Percentiles rank a stretch among this genome's conserved stretches.
Evolutionary conservation across 2,888 invertebrate genomes (phyloP).

Genomic region (Hydroisotoma schaefferi): DNA sequence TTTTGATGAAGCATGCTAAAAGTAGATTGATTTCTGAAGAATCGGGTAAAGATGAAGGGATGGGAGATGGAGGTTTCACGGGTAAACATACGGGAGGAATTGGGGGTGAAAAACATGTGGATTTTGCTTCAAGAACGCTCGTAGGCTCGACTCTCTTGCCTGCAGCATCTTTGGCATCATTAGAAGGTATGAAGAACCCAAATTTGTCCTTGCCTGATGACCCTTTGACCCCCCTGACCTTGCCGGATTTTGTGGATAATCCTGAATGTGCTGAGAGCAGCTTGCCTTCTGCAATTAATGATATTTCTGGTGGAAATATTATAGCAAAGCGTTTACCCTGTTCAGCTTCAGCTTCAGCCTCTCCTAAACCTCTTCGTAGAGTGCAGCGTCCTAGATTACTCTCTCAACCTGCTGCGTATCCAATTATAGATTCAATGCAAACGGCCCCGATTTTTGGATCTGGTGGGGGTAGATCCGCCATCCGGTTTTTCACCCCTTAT

Average conservation of each 20-base stretch:
- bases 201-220: constrained; percentile 2
- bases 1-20: constrained; percentile 11
- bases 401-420: constrained; percentile 36
- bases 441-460: constrained; percentile 25
- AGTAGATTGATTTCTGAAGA: background rate
- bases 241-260: background rate
- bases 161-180: constrained; percentile 6
- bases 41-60: no score
- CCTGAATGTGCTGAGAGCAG: no score
- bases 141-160: constrained; percentile 4
- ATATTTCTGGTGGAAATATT: background rate
- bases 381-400: constrained; percentile 24
- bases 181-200: constrained; percentile 22
- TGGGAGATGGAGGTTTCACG: no score
- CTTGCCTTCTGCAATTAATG: background rate
- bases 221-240: background rate
- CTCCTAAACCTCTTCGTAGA: background rate
- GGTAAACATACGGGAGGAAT: no score
- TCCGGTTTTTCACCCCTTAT: constrained; percentile 39
- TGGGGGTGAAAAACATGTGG: no score
- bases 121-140: background rate
- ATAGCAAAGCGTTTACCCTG: background rate
- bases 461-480: constrained; percentile 18
- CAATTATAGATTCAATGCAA: constrained; percentile 36
- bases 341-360: background rate